Base-by-base conservation (phyloP, 2,797 vertebrate species). In the Squalus acanthias region DNA sequence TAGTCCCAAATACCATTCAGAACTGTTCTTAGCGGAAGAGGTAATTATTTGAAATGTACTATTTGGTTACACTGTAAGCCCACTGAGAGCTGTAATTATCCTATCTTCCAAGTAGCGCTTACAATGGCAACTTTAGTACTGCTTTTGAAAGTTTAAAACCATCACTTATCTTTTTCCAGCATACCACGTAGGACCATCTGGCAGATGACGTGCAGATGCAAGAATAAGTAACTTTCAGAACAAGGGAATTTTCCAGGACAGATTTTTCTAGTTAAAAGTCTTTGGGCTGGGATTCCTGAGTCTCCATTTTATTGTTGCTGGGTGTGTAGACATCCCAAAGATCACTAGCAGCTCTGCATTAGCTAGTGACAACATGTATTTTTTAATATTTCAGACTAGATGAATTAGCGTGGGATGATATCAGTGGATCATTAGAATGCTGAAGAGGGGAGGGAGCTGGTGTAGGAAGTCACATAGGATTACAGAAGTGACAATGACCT, bases 211-310 rank as follows among this genome's bases (percentile, higher is more conserved):
- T 60, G 60, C 89, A 92, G 82, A 85, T 65, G 15, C 12, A 33
- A n/a, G 89, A 92, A 65, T 33, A 65, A 92, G 33, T 92, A 65
- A n/a, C 65, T 60, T 92, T 92, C 57, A 92, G 60, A 57, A 92
- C 89, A 65, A 65, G 60, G 63, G 6, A 5, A 92, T 92, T 92
- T 91, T 92, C 82, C 82, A 24, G n/a, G 89, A 65, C 33, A 92
- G 12, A 65, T 92, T 92, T 3, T n/a, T 76, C 33, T 22, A 65
- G 57, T 92, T 63, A 92, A n/a, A 91, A n/a, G 60, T 26, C 33
- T 92, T 33, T 63, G 29, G 88, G 29, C 33, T 92, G 57, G 89
- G n/a, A 65, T 92, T n/a, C 53, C 57, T 57, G 26, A 91, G 57
- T 12, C 88, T 63, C 57, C 57, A 63, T 60, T 29, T 57, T 60